A percentile compares a stretch with the other conserved stretches of the same genome.
These are phyloP conservation scores for Eira barbara DNA, from an alignment of 2,113 vertebrate species.

Conservation along the genomic window DNA sequence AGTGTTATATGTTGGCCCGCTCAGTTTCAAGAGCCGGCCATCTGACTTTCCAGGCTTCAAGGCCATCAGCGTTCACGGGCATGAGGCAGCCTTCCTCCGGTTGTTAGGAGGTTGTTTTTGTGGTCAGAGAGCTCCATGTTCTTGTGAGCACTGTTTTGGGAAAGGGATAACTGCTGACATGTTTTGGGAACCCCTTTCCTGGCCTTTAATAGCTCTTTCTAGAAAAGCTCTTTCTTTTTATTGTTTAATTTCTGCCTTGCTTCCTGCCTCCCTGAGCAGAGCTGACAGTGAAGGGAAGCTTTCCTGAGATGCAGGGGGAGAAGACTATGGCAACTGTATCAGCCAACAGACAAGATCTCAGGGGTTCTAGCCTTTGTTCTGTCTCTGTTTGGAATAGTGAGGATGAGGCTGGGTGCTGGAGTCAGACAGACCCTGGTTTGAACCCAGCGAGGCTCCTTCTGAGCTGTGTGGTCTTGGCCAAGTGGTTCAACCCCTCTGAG, in stretches of 20 bases:
- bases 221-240: background rate
- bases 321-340: background rate
- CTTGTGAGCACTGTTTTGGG: background rate
- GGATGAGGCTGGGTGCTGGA: background rate
- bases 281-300: background rate
- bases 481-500: background rate
- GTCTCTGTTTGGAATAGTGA: background rate
- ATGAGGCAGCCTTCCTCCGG: rapidly evolving
- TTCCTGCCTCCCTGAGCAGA: background rate
- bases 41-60: background rate
- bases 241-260: background rate
- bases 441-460: background rate
- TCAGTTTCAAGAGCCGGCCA: background rate
- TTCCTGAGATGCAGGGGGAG: background rate
- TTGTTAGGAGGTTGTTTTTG: background rate
- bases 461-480: background rate
- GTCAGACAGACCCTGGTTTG: background rate
- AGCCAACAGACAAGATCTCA: background rate
- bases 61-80: background rate
- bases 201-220: background rate
- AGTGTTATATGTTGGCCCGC: background rate
- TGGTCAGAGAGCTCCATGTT: background rate
- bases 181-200: background rate
- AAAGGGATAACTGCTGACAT: background rate
- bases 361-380: background rate